phyloP scores from a whole-genome alignment of 2,888 invertebrate genomes.

The Plutella xylostella region DNA sequence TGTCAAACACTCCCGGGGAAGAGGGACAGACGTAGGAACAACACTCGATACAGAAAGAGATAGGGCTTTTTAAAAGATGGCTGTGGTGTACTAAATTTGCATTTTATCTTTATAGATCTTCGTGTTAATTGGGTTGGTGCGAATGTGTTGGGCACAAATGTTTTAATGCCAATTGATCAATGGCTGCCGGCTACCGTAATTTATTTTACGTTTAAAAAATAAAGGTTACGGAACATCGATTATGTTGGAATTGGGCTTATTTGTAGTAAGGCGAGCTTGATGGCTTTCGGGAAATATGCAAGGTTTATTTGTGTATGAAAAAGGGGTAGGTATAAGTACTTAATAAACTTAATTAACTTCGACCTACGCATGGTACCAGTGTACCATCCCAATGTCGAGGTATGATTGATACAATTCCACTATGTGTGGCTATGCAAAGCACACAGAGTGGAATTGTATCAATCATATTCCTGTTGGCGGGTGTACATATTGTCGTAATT shows the following conservation, averaged over 20 bases:
- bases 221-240: neutral
- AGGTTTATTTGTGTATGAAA: too few species aligned
- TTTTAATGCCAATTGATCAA: conserved; percentile 52
- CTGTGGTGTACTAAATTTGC: conserved; percentile 36
- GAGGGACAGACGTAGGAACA: conserved; percentile 17
- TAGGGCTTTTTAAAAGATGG: conserved; percentile 28
- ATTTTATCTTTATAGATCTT: conserved; percentile 51
- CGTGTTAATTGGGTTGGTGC: conserved; percentile 51
- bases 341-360: too few species aligned
- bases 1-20: conserved; percentile 22
- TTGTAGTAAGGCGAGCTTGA: too few species aligned
- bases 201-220: conserved; percentile 23
- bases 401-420: too few species aligned
- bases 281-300: too few species aligned
- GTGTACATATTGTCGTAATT: too few species aligned
- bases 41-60: conserved; percentile 25
- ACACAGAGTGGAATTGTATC: too few species aligned
- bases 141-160: conserved; percentile 46
- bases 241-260: neutral
- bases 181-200: conserved; percentile 41
- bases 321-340: too few species aligned
- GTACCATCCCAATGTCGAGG: too few species aligned
- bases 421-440: too few species aligned
- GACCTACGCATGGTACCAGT: too few species aligned
- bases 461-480: too few species aligned